Evolutionary conservation across 2,888 invertebrate genomes (phyloP).

Genomic region (Ochropleura plecta): DNA sequence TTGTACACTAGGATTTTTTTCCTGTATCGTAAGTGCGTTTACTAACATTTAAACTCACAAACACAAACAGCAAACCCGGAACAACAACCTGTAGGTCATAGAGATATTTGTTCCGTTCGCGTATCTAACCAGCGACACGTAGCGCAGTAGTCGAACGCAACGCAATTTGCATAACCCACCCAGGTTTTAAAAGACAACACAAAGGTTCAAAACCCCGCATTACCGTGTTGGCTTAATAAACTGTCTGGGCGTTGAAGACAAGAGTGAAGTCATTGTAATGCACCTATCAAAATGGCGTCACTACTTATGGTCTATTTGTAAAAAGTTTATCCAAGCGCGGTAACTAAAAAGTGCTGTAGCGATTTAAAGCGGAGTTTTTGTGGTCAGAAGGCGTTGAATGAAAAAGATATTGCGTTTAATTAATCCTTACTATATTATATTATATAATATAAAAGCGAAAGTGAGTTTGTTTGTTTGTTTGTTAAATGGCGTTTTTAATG

Average conservation of each 20-base stretch:
- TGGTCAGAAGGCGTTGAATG: not conserved
- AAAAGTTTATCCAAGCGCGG: slow-evolving; percentile 71
- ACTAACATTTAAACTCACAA: too few relatives aligned
- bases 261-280: slow-evolving; percentile 76
- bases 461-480: too few relatives aligned
- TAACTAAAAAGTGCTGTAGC: slow-evolving; percentile 42
- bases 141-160: too few relatives aligned
- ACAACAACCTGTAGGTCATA: too few relatives aligned
- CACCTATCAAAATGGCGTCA: slow-evolving; percentile 82
- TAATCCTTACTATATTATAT: too few relatives aligned
- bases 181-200: slow-evolving; percentile 11
- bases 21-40: too few relatives aligned
- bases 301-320: slow-evolving; percentile 80
- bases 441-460: too few relatives aligned
- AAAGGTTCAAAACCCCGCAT: slow-evolving; percentile 31
- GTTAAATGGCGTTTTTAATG: too few relatives aligned
- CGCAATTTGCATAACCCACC: not conserved
- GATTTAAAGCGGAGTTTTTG: slow-evolving; percentile 13
- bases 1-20: too few relatives aligned
- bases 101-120: too few relatives aligned
- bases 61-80: too few relatives aligned
- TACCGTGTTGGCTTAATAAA: slow-evolving; percentile 63
- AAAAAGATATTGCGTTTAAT: not conserved
- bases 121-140: too few relatives aligned
- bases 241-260: slow-evolving; percentile 70